phyloP scores from a whole-genome alignment of 2,888 invertebrate genomes.

The Caenorhabditis drosophilae region DNA sequence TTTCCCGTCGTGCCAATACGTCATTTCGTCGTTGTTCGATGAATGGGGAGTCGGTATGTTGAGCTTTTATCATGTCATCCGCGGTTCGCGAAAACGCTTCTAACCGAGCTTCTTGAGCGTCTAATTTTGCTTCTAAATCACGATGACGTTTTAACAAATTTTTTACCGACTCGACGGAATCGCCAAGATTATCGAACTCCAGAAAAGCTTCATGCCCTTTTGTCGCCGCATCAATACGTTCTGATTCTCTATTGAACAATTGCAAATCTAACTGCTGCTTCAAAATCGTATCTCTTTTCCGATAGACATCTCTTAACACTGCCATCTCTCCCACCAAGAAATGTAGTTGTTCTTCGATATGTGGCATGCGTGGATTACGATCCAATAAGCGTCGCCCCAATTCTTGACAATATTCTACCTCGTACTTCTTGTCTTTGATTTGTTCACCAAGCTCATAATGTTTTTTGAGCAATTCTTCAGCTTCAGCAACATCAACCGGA shows the following conservation, averaged over 20 bases:
- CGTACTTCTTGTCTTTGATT: slow-evolving; percentile 63
- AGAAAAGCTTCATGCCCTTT: slow-evolving; percentile 92
- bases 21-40: slow-evolving; percentile 71
- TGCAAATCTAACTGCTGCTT: slow-evolving; percentile 86
- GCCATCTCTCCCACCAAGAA: slow-evolving; percentile 42
- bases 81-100: slow-evolving; percentile 84
- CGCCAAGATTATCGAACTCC: slow-evolving; percentile 82
- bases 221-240: slow-evolving; percentile 92
- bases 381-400: slow-evolving; percentile 75
- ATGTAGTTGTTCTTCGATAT: slow-evolving; percentile 50
- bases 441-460: slow-evolving; percentile 87
- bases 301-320: slow-evolving; percentile 71
- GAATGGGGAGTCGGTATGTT: slow-evolving; percentile 70
- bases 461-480: slow-evolving; percentile 85
- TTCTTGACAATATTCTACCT: slow-evolving; percentile 79
- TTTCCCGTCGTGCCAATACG: slow-evolving; percentile 77
- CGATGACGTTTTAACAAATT: slow-evolving; percentile 89
- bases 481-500: slow-evolving; percentile 79
- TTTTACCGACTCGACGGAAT: slow-evolving; percentile 76
- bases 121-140: slow-evolving; percentile 88
- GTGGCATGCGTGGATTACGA: slow-evolving; percentile 72
- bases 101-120: slow-evolving; percentile 89
- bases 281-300: slow-evolving; percentile 81
- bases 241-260: slow-evolving; percentile 91
- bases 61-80: slow-evolving; percentile 80